A percentile compares a stretch with the other conserved stretches of the same genome.
These are phyloP conservation scores for Lamprologus ornatipinnis DNA, from an alignment of 2,113 vertebrate genomes.

Conservation along the genomic window DNA sequence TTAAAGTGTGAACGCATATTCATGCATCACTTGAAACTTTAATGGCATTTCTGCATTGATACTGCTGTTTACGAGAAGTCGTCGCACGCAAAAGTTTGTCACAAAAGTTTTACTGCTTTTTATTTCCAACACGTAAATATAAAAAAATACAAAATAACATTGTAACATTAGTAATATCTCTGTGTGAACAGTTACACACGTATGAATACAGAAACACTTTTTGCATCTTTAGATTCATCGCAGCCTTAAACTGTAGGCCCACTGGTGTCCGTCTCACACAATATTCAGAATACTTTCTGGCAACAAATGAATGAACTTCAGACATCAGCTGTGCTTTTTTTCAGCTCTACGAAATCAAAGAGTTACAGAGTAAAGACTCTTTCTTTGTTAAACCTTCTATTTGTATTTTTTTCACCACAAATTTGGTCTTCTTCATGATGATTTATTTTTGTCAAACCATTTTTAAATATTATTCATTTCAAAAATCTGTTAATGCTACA, in stretches of 20 bases:
- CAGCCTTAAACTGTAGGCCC: background rate
- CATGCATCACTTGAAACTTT: background rate
- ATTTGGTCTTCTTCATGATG: background rate
- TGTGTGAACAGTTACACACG: background rate
- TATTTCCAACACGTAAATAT: background rate
- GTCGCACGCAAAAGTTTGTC: background rate
- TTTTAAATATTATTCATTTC: background rate
- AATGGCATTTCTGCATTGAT: background rate
- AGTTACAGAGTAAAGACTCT: background rate
- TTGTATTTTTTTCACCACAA: background rate
- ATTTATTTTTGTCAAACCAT: background rate
- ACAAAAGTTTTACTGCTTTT: background rate
- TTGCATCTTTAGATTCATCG: background rate
- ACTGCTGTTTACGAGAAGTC: background rate
- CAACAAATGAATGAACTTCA: background rate
- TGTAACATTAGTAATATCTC: background rate
- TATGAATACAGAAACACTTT: background rate
- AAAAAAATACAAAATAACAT: background rate
- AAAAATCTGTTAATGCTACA: background rate
- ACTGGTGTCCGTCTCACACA: background rate
- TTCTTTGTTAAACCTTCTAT: background rate
- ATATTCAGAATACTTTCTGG: background rate
- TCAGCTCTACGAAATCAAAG: background rate
- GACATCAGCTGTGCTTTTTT: background rate
- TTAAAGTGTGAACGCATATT: background rate